Evolutionary conservation across 2,797 vertebrate genomes (phyloP).

Genomic region (Delichon dasypus): DNA sequence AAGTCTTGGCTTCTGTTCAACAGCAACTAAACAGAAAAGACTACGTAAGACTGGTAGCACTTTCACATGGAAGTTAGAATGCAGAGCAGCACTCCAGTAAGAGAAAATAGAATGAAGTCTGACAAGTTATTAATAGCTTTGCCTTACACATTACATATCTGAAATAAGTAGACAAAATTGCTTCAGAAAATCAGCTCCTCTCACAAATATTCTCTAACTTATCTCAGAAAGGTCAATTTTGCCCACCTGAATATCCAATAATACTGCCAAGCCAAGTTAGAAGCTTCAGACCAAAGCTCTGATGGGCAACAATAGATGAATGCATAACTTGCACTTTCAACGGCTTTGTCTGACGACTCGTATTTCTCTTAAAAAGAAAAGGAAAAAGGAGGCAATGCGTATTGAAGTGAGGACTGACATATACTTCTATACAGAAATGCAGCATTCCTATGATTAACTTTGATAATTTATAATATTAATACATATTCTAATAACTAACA

Average conservation of each 20-base stretch:
- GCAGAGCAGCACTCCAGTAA: not conserved
- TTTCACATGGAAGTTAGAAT: not conserved
- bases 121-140: conserved; percentile 22
- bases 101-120: conserved; percentile 3
- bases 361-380: conserved; percentile 87
- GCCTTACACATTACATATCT: not conserved
- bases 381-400: not conserved
- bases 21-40: not conserved
- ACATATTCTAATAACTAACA: not conserved
- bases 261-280: conserved; percentile 90
- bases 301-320: conserved; percentile 94
- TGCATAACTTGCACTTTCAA: conserved; percentile 97
- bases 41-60: not conserved
- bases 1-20: not conserved
- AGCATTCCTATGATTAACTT: not conserved
- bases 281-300: conserved; percentile 92
- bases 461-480: not conserved
- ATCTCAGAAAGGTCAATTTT: not conserved
- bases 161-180: not conserved
- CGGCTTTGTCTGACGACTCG: conserved; percentile 94
- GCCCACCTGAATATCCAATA: conserved; percentile 92
- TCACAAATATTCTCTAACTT: not conserved
- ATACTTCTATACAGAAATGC: not conserved
- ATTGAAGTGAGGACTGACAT: not conserved
- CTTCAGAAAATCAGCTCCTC: not conserved